Conservation (phyloP, 2,888 invertebrate genomes). For the Erebia epiphron region DNA sequence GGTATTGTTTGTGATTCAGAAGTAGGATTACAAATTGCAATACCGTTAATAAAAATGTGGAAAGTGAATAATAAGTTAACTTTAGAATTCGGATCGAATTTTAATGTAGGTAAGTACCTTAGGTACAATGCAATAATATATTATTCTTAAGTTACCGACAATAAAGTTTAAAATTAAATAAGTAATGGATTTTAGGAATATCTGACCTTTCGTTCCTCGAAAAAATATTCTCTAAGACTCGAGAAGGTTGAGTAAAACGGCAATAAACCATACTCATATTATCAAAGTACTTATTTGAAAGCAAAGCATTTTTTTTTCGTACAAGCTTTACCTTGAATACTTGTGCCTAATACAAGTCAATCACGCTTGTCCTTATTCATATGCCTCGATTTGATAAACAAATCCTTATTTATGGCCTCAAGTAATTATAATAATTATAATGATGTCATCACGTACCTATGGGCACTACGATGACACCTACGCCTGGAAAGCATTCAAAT, state of each 20-base stretch:
- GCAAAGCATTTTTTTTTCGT: neutral
- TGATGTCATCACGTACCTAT: conserved; percentile 43
- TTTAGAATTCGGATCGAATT: too few relatives aligned
- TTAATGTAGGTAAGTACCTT: too few relatives aligned
- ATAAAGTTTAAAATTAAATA: too few relatives aligned
- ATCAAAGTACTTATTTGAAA: neutral
- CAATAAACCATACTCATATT: too few relatives aligned
- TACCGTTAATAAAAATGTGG: conserved; percentile 28
- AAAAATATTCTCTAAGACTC: too few relatives aligned
- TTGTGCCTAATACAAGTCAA: conserved; percentile 9
- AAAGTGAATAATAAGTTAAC: conserved; percentile 7
- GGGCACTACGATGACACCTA: conserved; percentile 47
- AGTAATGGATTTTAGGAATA: too few relatives aligned
- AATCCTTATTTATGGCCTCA: conserved; percentile 27
- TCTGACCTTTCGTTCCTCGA: too few relatives aligned
- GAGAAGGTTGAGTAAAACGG: too few relatives aligned
- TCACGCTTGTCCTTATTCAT: conserved; percentile 28
- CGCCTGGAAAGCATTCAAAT: conserved; percentile 60
- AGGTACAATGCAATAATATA: too few relatives aligned
- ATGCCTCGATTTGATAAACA: conserved; percentile 29
- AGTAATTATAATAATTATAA: conserved; percentile 31
- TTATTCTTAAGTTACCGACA: too few relatives aligned
- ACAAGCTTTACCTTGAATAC: neutral
- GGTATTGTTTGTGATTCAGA: conserved; percentile 29
- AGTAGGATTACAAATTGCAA: conserved; percentile 15